Base-by-base conservation (phyloP, 2,797 vertebrate species). In the Periparus ater region DNA sequence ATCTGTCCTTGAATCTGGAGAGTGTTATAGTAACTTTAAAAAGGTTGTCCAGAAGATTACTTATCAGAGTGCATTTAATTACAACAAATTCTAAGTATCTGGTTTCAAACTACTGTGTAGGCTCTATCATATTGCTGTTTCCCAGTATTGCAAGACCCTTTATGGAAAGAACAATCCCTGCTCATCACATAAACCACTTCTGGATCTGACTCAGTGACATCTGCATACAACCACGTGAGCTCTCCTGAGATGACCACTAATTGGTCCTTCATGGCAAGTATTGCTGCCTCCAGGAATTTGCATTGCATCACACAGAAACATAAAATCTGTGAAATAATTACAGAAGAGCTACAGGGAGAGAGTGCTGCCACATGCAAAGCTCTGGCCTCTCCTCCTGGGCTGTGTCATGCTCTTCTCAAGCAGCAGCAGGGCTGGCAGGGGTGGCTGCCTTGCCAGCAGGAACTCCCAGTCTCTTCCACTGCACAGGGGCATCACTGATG, bases 251-350 rank as follows among this genome's bases (percentile, higher is more conserved):
- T 95, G 96, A 58, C 77, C 92, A 51, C 67, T 94, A 95, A 96
- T 91, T 95, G 91, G 90, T 78, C 80, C 81, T 95, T 79, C 76
- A 79, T 89, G 94, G 88, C 82, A 84, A 90, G 88, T 73, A 89
- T 75, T 15, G 50, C 80, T 88, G 88, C 89, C 94, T 95, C 89
- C 91, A 82, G 85, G 95, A 97, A 96, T 97, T 94, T 97, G 92
- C 96, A 91, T 96, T 89, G 85, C 95, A 93, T 94, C 92, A 93
- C n/a, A 82, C 53, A 79, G 67, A 90, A 93, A 68, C 57, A 84
- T 61, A 40, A 96, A 88, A 93, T 45, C 51, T 70, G 87, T 85
- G 96, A 96, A 97, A 95, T 96, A 97, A 97, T 76, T 95, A 97
- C 88, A 90, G 89, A 95, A 90, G 67, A 79, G 94, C 89, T 95